Evolutionary conservation across 1,140 invertebrate genomes (phyloP).

Genomic region (Bemisia tabaci): DNA sequence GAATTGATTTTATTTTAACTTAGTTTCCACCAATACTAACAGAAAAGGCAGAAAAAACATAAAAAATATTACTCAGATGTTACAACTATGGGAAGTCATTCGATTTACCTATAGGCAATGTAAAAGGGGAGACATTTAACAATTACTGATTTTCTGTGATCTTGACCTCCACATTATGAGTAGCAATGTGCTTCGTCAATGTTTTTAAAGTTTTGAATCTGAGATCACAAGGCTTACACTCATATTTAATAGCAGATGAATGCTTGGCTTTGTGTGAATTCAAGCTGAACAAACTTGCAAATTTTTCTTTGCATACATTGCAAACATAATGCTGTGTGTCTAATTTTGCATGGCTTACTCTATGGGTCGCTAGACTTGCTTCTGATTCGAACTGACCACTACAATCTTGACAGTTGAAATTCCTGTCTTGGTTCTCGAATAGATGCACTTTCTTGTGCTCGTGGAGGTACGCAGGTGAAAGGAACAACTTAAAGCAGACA

Average conservation of each 20-base stretch:
- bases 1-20: too few species aligned
- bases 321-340: background rate
- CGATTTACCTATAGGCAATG: too few species aligned
- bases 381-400: background rate
- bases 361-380: background rate
- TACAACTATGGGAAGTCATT: too few species aligned
- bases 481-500: constrained; percentile 1
- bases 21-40: too few species aligned
- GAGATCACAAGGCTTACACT: background rate
- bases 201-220: background rate
- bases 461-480: background rate
- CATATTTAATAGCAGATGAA: background rate
- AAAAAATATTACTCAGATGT: too few species aligned
- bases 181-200: background rate
- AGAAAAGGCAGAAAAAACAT: too few species aligned
- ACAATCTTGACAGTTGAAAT: background rate
- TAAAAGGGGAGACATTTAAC: too few species aligned
- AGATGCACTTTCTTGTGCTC: constrained; percentile 10
- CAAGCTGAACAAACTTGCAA: background rate
- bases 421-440: background rate
- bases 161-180: background rate
- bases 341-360: background rate
- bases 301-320: background rate
- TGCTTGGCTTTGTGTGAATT: background rate
- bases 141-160: background rate